A percentile compares a stretch with the other conserved stretches of the same genome.
Evolutionary conservation across 2,113 vertebrate genomes (phyloP).

Genomic region (Motacilla alba): DNA sequence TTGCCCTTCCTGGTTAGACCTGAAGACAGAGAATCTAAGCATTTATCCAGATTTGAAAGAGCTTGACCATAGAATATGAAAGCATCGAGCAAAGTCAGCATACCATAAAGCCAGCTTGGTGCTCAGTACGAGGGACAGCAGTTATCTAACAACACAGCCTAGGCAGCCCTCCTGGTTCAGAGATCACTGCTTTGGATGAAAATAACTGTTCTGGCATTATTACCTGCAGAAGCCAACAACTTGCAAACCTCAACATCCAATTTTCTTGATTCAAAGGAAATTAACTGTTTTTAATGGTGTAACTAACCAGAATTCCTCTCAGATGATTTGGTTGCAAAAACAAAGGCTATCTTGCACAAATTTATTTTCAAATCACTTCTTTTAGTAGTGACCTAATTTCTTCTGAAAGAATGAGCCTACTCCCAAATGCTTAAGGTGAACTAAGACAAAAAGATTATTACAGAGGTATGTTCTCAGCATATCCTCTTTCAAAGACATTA

Average conservation of each 20-base stretch:
- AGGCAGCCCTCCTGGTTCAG: neutral
- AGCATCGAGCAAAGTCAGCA: neutral
- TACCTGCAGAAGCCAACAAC: neutral
- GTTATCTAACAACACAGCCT: neutral
- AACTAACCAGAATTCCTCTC: neutral
- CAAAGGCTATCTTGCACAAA: neutral
- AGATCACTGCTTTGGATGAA: neutral
- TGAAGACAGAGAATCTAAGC: neutral
- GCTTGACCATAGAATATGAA: neutral
- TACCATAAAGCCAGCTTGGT: neutral
- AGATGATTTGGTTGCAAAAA: neutral
- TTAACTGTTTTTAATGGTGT: neutral
- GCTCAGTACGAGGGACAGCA: neutral
- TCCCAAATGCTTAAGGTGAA: neutral
- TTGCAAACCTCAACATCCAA: neutral
- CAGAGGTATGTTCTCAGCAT: neutral
- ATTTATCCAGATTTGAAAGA: neutral
- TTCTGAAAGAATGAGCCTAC: neutral
- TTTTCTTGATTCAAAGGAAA: neutral
- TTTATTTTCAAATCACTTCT: neutral
- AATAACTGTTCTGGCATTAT: rapidly evolving
- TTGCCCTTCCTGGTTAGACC: neutral
- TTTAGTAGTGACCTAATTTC: neutral
- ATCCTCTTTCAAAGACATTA: neutral
- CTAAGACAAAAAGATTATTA: neutral